Evolutionary conservation across 2,113 vertebrate genomes (phyloP).

Genomic region (Ramphastos sulfuratus): DNA sequence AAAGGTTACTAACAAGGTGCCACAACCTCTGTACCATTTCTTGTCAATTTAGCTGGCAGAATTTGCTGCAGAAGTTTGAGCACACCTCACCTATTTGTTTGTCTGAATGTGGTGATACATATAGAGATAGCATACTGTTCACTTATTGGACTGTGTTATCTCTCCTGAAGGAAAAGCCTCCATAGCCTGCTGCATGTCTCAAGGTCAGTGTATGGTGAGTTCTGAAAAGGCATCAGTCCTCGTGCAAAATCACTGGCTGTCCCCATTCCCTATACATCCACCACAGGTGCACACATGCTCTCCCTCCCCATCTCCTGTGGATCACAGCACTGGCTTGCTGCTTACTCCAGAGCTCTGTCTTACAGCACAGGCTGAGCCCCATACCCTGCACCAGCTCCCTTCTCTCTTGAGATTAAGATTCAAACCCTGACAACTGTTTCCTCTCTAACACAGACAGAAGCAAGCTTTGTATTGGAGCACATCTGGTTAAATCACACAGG

Average conservation of each 20-base stretch:
- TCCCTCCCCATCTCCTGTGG: background rate
- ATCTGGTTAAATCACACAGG: background rate
- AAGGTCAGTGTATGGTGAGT: background rate
- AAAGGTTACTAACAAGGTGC: background rate
- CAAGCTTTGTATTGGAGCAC: background rate
- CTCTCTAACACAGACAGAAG: background rate
- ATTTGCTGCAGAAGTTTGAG: background rate
- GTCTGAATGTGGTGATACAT: background rate
- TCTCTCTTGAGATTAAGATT: background rate
- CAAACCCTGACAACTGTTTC: fast-evolving
- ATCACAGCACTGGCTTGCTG: background rate
- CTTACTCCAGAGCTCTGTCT: background rate
- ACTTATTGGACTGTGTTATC: background rate
- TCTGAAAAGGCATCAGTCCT: background rate
- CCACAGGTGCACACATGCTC: fast-evolving
- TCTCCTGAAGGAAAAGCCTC: background rate
- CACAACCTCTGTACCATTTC: background rate
- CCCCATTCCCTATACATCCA: background rate
- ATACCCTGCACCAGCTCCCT: background rate
- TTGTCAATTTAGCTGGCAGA: background rate
- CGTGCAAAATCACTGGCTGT: background rate
- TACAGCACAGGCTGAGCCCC: background rate
- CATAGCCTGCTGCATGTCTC: background rate
- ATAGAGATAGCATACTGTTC: background rate
- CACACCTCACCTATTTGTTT: background rate